Conservation (phyloP, 2,113 vertebrate species). For the Pygathrix nemaeus region DNA sequence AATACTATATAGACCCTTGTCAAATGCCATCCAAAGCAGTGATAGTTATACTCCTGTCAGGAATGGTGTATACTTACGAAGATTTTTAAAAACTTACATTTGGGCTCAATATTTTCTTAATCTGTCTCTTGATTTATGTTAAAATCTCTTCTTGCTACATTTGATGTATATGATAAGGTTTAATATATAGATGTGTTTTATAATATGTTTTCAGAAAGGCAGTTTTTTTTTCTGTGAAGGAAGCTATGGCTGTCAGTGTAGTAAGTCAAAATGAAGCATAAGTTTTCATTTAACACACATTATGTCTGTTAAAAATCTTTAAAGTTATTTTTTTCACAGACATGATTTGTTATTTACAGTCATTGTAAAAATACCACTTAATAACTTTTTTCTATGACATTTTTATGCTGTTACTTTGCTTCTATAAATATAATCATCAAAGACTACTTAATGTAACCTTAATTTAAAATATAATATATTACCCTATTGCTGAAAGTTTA, state of each 20-base stretch:
- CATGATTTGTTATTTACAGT: background rate
- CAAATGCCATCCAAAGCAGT: background rate
- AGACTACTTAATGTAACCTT: background rate
- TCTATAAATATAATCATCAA: conserved; percentile 7
- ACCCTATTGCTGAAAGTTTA: background rate
- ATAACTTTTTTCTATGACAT: background rate
- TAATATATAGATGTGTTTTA: background rate
- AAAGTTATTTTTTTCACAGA: background rate
- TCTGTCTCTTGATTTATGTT: background rate
- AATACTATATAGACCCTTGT: background rate
- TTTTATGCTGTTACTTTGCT: background rate
- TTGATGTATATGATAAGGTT: background rate
- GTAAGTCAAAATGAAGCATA: background rate
- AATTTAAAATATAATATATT: background rate
- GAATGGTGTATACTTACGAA: background rate
- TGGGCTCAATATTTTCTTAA: background rate
- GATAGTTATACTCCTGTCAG: background rate
- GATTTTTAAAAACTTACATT: background rate
- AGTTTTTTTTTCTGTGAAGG: background rate
- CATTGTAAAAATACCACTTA: background rate
- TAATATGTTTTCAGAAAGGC: conserved; percentile 1
- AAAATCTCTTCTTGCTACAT: background rate
- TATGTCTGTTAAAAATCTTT: background rate
- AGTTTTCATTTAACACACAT: background rate
- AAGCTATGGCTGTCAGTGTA: background rate